A percentile compares a stretch with the other conserved stretches of the same genome.
Conservation (phyloP, 2,797 vertebrate species). For the Thripadectes ignobilis region DNA sequence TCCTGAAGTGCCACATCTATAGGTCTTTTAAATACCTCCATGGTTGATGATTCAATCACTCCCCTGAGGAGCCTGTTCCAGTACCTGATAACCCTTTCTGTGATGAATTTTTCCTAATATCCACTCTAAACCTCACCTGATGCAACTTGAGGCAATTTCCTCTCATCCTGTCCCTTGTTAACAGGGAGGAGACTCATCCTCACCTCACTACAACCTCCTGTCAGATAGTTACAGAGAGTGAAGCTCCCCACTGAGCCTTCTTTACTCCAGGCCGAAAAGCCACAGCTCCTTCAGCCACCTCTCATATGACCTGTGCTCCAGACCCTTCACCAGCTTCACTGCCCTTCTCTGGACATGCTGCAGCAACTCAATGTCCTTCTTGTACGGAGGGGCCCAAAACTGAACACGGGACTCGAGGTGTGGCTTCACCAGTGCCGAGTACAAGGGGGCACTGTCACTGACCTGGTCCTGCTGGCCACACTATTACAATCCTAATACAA, state of each 20-base stretch:
- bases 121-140: background rate
- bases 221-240: background rate
- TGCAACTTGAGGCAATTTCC: background rate
- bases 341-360: background rate
- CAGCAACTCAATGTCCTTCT: background rate
- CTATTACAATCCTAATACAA: background rate
- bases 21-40: background rate
- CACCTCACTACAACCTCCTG: background rate
- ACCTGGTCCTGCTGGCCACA: background rate
- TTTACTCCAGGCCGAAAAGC: background rate
- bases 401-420: rapidly evolving
- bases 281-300: background rate
- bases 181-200: background rate
- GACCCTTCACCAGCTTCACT: background rate
- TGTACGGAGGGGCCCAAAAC: background rate
- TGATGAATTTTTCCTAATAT: background rate
- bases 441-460: background rate
- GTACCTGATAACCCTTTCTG: background rate
- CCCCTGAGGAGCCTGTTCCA: background rate
- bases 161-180: background rate
- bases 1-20: background rate
- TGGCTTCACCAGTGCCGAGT: background rate
- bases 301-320: background rate
- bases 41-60: background rate
- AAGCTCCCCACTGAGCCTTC: background rate